Percentiles rank a stretch among this genome's conserved stretches.
phyloP scores from a whole-genome alignment of 2,888 invertebrate species.

The Thereva unica region DNA sequence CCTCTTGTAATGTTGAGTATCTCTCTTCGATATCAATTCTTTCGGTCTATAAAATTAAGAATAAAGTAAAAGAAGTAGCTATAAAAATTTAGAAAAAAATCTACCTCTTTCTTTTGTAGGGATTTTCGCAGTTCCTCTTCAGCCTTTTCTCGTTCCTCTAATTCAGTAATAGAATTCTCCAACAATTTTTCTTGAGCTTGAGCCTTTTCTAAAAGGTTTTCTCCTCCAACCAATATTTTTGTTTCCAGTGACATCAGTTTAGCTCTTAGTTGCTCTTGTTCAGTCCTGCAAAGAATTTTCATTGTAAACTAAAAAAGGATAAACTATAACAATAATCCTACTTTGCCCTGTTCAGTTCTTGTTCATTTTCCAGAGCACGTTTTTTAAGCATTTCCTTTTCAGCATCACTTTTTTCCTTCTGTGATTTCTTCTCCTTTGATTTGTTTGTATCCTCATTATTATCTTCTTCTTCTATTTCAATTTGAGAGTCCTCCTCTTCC shows the following conservation, averaged over 20 bases:
- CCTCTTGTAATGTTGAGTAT: constrained; percentile 93
- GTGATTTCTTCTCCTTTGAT: constrained; percentile 58
- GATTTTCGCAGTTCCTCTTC: constrained; percentile 82
- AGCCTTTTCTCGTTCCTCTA: constrained; percentile 75
- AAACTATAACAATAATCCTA: constrained; percentile 51
- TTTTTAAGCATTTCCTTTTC: constrained; percentile 71
- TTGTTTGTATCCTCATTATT: constrained; percentile 63
- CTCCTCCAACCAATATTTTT: constrained; percentile 96
- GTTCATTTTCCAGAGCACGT: constrained; percentile 69
- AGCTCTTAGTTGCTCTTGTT: constrained; percentile 80
- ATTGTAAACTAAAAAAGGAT: constrained; percentile 27
- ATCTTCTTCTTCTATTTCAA: constrained; percentile 56
- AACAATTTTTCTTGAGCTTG: constrained; percentile 89
- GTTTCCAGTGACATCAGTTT: constrained; percentile 90
- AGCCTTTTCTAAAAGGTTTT: constrained; percentile 95
- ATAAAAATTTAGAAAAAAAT: constrained; percentile 4
- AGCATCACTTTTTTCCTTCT: constrained; percentile 59
- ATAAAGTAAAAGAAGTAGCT: neutral
- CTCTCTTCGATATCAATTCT: constrained; percentile 92
- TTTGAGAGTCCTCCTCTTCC: constrained; percentile 48
- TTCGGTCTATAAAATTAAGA: constrained; percentile 67
- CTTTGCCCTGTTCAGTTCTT: constrained; percentile 76
- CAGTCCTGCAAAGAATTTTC: constrained; percentile 52
- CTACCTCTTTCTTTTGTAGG: constrained; percentile 82
- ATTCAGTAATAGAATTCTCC: constrained; percentile 82